Evolutionary conservation across 2,797 vertebrate species (phyloP), one percentile per base, ranked within the genome.

Genomic region (Poeciliopsis turneri): DNA sequence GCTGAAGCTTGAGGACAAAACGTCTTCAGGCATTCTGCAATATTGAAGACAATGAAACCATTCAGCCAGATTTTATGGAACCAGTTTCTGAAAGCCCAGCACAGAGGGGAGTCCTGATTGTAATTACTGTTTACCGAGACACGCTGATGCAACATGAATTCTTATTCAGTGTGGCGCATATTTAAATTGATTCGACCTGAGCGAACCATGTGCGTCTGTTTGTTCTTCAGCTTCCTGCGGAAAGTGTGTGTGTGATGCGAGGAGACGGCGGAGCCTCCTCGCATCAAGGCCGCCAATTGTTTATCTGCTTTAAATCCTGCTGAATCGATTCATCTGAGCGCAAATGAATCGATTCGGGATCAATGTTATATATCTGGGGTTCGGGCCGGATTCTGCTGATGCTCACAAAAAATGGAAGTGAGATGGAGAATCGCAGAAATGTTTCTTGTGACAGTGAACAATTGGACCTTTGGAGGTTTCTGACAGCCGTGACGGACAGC

Each of bases 101-200:
- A 5, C 77, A 82, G n/a, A 74, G 79, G 74, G 84, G 82, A 69
- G 86, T 90, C 88, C 84, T 82, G 81, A 90, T 92, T 89, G 90
- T 90, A 89, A 91, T 94, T 87, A 92, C 90, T 94, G 92, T 95
- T 95, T 94, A 90, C 89, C 77, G 83, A 92, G 89, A 87, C 86
- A 81, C 87, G 91, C 89, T 85, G 78, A 81, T 77, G 84, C 83
- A 82, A 89, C 93, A 85, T n/a, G 46, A 92, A 92, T 90, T 83
- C 76, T 70, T 46, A 76, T 79, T 82, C 81, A 46, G 76, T 78
- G 74, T 84, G 51, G 11, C 89, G 83, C 91, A 82, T 70, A 43
- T 90, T 93, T 93, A 89, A 95, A 95, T 94, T 88, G 92, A 94
- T 94, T 94, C 92, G 87, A 86, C 91, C 92, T 92, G 88, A 95